phyloP scores from a whole-genome alignment of 2,797 vertebrate genomes.

The Paguma larvata region DNA sequence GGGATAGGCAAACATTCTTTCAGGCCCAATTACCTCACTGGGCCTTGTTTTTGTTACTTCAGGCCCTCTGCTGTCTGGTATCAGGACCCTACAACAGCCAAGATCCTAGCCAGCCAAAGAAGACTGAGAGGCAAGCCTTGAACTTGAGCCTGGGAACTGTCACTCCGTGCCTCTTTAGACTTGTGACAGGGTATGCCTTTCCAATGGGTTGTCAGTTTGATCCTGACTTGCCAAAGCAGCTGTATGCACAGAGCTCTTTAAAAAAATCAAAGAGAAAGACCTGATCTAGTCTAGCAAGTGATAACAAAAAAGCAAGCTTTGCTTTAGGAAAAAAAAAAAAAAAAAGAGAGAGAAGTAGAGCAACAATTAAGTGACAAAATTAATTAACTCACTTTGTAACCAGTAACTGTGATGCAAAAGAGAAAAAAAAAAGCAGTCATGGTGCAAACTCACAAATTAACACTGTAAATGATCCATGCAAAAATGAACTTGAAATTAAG shows the following conservation, averaged over 20 bases:
- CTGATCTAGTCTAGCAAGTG: slow-evolving; percentile 49
- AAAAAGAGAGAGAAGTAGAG: background rate
- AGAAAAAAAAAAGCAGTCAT: background rate
- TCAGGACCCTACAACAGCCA: slow-evolving; percentile 64
- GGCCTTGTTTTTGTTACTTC: slow-evolving; percentile 82
- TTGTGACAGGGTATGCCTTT: slow-evolving; percentile 71
- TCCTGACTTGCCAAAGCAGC: slow-evolving; percentile 74
- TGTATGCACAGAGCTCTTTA: slow-evolving; percentile 76
- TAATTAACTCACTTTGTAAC: slow-evolving; percentile 67
- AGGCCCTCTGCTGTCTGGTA: slow-evolving; percentile 83
- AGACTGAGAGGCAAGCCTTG: slow-evolving; percentile 75
- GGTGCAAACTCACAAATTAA: slow-evolving; percentile 58
- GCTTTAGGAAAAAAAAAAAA: background rate
- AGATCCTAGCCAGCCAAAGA: slow-evolving; percentile 73
- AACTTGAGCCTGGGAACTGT: slow-evolving; percentile 82
- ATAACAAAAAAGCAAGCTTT: slow-evolving; percentile 67
- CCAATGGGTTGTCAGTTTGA: slow-evolving; percentile 82
- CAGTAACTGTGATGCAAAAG: background rate
- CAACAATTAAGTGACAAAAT: slow-evolving; percentile 63
- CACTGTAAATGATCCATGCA: slow-evolving; percentile 52
- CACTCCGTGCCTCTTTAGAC: slow-evolving; percentile 79
- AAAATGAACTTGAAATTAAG: slow-evolving; percentile 67
- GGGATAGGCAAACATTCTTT: slow-evolving; percentile 88
- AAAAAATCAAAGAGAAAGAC: slow-evolving; percentile 69
- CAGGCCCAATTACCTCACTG: slow-evolving; percentile 87